Evolutionary conservation across 1,140 invertebrate species (phyloP), one percentile per base, ranked within the genome.

Genomic region (Rhopalosiphum padi): DNA sequence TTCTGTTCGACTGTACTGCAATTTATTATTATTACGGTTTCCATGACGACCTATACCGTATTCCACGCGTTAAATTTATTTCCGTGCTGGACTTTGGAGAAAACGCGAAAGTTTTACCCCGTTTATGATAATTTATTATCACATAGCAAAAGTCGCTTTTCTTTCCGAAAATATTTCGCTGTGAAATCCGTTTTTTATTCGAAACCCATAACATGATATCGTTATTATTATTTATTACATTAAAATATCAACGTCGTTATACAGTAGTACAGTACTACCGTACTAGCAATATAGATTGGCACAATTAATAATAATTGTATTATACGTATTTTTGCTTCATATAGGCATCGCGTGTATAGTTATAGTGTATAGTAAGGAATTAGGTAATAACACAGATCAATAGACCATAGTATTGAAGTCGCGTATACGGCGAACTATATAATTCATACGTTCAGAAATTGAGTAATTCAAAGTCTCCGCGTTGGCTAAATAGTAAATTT

Each of bases 1-100:
- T 68, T 77, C n/a, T n/a, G 5, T 18, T n/a, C 60, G 60, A 68
- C 60, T n/a, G 60, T 68, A 15, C 30, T 37, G 5, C 15, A 18
- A n/a, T n/a, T n/a, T n/a, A 77, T 77, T 68, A 68, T 68, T 77
- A 77, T 77, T n/a, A 43, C 21, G 46, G 87, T 88, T 88, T 88
- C 87, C 48, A 88, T 88, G 87, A 37, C 87, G n/a, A 88, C 87
- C 8, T n/a, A 23, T 37, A 4, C 7, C n/a, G 43, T 77, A 77
- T n/a, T 77, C 30, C 60, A 18, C 7, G n/a, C 30, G 60, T n/a
- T 77, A n/a, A 18, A 77, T n/a, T 18, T 77, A 77, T 77, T 77
- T 77, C n/a, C 3, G 30, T 18, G 60, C 11, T 77, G 5, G 15
- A 68, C 30, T 77, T 77, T 18, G 30, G 11, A 35, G 15, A n/a